Conservation (phyloP, 2,113 vertebrate species). For the Grammomys surdaster region DNA sequence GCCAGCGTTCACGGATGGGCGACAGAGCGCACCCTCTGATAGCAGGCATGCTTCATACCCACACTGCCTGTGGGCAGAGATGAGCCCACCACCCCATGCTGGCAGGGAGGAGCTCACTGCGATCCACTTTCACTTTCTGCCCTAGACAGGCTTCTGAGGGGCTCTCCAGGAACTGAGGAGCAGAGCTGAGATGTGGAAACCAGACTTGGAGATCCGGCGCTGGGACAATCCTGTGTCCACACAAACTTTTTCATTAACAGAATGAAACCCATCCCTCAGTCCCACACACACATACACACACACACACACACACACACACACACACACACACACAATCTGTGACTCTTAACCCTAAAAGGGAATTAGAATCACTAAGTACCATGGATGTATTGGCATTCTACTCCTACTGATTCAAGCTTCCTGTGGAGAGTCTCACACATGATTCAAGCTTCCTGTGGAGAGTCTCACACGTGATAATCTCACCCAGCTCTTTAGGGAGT, state of each 20-base stretch:
- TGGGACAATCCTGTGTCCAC: background rate
- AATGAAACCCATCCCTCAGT: fast-evolving
- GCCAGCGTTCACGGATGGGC: slow-evolving; percentile 68
- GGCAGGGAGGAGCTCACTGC: background rate
- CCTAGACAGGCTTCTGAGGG: background rate
- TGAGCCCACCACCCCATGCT: background rate
- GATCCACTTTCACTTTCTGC: background rate
- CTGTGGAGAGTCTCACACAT: background rate
- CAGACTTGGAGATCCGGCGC: fast-evolving
- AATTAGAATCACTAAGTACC: background rate
- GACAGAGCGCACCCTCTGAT: background rate
- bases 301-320: too few species aligned
- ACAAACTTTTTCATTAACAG: background rate
- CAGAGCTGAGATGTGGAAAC: background rate
- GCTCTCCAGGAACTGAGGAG: background rate
- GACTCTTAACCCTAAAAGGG: background rate
- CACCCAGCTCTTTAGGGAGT: background rate
- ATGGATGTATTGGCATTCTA: background rate
- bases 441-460: background rate
- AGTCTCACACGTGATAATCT: background rate
- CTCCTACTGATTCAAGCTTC: fast-evolving
- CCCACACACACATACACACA: too few species aligned
- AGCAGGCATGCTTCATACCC: background rate
- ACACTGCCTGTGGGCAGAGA: background rate
- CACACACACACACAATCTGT: too few species aligned